Evolutionary conservation across 2,797 vertebrate species (phyloP), one percentile per base, ranked within the genome.

Genomic region (Acanthiza pusilla): DNA sequence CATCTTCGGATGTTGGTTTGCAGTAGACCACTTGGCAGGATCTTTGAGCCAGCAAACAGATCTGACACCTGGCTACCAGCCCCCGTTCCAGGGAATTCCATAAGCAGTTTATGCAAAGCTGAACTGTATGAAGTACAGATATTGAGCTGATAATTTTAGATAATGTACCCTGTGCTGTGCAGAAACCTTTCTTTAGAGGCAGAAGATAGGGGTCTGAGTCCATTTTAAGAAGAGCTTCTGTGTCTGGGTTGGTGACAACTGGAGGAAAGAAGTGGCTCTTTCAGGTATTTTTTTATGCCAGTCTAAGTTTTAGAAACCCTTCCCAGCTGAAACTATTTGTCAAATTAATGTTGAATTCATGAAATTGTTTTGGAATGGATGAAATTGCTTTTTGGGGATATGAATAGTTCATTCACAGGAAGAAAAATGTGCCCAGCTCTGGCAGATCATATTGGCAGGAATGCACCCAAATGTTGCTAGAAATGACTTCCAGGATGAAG

Each of bases 391-490:
- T 92, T 88, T 75, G 73, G 40, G 62, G n/a, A 92, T 95, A 88
- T 93, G 93, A 94, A 94, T 94, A 95, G 91, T 87, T 96, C 84
- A 87, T 86, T 96, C 88, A 91, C 70, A 81, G 77, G 80, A 93
- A 91, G 80, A 97, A 97, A 98, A 97, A 97, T 95, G 80, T 96
- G 68, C 77, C 90, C 78, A 89, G 93, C 92, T 97, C 95, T 95
- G 94, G 93, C 8, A 2, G 93, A 95, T 96, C 96, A 55, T 91
- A 95, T 91, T 95, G 90, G 70, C 82, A 95, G 95, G 92, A 76
- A 66, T 87, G 66, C 51, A 85, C 80, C 93, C 88, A 97, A 96
- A 96, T 92, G 84, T 96, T 95, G 85, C 93, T 96, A 72, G 80
- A 91, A 96, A 93, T 91, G 17, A 87, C 91, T 96, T 96, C 74